Evolutionary conservation across 2,113 vertebrate genomes (phyloP), one percentile per base, ranked within the genome.

Genomic region (Sigmodon hispidus): DNA sequence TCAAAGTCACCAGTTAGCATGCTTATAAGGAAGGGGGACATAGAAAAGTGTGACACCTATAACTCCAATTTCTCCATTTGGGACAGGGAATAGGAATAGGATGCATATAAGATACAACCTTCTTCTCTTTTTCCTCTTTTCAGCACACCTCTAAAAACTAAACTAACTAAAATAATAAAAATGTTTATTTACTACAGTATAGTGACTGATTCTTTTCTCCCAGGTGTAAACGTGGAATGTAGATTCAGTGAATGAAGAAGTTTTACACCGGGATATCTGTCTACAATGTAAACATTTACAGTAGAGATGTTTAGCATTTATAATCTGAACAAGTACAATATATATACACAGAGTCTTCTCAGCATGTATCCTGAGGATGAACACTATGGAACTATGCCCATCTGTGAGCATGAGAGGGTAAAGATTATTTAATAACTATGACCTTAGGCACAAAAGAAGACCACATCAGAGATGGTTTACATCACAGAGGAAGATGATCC

Each of bases 301-400:
- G 67, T 83, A 89, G 55, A 95, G 83, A 61, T 8, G 12, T 76
- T 17, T 91, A 94, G n/a, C 81, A 55, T 57, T 5, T 59, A 7
- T 94, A 70, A 31, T n/a, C 69, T 67, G 65, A 80, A 17, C 29
- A 75, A 65, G 83, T 40, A 8, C 63, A 50, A 69, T 1, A 40
- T 43, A 9, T 59, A 76, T 65, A 34, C 59, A 43, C 34, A 70
- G n/a, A 67, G 16, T 63, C 21, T 13, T 81, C 81, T 63, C 5
- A 40, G 13, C 3, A 83, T 1, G 73, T 91, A 93, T 90, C 8
- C 45, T 24, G 84, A 76, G 19, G 26, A 55, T 80, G 21, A 94
- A 89, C 59, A 84, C 19, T 72, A 22, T 92, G 61, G 93, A 93
- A 91, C 10, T 7, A 9, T 48, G 34, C 63, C 22, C 5, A 79